Percentiles rank a stretch among this genome's conserved stretches.
Evolutionary conservation across 1,140 invertebrate species (phyloP).

Genomic region (Drosophila truncata): DNA sequence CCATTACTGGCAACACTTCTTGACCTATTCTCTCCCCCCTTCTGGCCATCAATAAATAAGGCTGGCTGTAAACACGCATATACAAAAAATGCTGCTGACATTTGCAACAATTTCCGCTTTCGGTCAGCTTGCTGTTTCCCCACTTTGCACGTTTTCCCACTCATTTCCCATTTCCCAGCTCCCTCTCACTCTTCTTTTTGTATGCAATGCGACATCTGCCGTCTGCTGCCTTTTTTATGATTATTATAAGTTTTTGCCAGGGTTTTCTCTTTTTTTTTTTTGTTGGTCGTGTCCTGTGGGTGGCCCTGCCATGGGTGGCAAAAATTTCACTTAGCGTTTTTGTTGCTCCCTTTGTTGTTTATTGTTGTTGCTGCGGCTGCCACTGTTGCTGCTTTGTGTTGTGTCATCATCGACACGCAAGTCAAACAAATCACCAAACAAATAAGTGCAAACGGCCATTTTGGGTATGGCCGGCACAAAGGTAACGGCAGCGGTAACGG

Average conservation of each 20-base stretch:
- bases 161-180: not conserved
- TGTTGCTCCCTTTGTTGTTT: conserved; percentile 32
- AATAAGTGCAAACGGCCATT: conserved; percentile 70
- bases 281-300: conserved; percentile 14
- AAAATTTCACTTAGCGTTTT: conserved; percentile 67
- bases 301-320: conserved; percentile 5
- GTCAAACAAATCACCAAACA: conserved; percentile 85
- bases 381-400: conserved; percentile 59
- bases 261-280: conserved; percentile 4
- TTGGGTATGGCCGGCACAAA: conserved; percentile 14
- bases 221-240: conserved; percentile 71
- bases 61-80: conserved; percentile 61
- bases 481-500: conserved; percentile 11
- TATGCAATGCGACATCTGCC: conserved; percentile 59
- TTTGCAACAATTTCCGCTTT: conserved; percentile 80
- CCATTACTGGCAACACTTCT: conserved; percentile 41
- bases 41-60: conserved; percentile 62
- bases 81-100: conserved; percentile 75
- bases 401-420: conserved; percentile 85
- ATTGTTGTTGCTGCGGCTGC: conserved; percentile 22
- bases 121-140: conserved; percentile 64
- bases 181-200: conserved; percentile 17
- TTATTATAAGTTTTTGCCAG: conserved; percentile 64
- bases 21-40: not conserved
- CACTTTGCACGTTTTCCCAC: conserved; percentile 27